Evolutionary conservation across 2,113 vertebrate species (phyloP).

Genomic region (Elanus axillaris): DNA sequence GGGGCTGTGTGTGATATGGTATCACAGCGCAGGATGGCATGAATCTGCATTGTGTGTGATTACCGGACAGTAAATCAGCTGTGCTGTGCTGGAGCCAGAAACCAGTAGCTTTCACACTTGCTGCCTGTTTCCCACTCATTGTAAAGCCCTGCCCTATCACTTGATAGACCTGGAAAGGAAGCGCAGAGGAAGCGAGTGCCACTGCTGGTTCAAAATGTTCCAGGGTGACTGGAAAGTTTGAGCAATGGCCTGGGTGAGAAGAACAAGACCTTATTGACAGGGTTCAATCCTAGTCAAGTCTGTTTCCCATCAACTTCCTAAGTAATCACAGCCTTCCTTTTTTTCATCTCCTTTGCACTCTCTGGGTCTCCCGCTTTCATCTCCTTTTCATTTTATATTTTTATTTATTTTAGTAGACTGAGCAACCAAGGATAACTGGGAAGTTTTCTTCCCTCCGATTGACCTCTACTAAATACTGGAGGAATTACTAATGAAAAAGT

Average conservation of each 20-base stretch:
- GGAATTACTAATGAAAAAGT: background rate
- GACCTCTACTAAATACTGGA: background rate
- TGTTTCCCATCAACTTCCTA: constrained; percentile 72
- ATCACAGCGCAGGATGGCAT: background rate
- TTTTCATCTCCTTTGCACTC: background rate
- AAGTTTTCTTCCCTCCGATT: background rate
- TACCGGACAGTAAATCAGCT: constrained; percentile 43
- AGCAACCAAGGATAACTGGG: background rate
- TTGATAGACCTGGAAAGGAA: constrained; percentile 80
- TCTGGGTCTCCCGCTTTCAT: background rate
- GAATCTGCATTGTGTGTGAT: background rate
- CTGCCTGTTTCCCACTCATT: constrained; percentile 73
- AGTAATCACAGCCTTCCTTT: constrained; percentile 49
- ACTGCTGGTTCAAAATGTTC: constrained; percentile 86
- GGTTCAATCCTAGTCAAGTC: constrained; percentile 68
- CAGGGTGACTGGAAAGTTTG: constrained; percentile 88
- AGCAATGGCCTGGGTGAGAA: constrained; percentile 80
- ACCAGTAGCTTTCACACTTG: constrained; percentile 56
- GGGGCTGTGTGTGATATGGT: background rate
- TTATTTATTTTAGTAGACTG: background rate
- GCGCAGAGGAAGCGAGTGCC: constrained; percentile 78
- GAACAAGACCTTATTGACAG: constrained; percentile 88
- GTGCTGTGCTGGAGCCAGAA: constrained; percentile 49
- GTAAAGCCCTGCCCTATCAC: constrained; percentile 72
- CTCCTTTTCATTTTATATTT: background rate